Base-by-base conservation (phyloP, 92 coral and sea anemone genomes). In the Desmophyllum pertusum region DNA sequence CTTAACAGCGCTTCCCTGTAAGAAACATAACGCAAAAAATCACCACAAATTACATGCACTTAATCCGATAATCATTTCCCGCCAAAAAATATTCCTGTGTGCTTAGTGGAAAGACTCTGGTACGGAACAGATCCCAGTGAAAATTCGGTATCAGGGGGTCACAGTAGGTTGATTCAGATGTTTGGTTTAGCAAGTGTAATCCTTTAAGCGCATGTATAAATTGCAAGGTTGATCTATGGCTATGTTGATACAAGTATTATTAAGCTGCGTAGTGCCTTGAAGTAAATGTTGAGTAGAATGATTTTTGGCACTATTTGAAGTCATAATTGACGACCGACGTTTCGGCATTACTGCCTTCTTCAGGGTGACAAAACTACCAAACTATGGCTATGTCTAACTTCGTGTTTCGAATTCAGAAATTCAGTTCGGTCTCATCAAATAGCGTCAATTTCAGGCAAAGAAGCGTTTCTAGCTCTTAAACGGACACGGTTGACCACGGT, bases 71-170 rank as follows among this genome's bases (percentile, higher is more conserved):
- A 66, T n/a, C 7, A 23, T 37, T 79, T 66, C 11, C 31, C 62
- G 6, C 75, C 45, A 4, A 30, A 55, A 45, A 35, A 33, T 9
- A 37, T 13, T 31, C n/a, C 43, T 30, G 62, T 79, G n/a, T 33
- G 35, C 45, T 35, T 79, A n/a, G 18, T 31, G 39, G 17, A 5
- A 43, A 13, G 84, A 2, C 62, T 65, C n/a, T 46, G 17, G 45
- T 35, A 48, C 15, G 10, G 75, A 48, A 65, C 84, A 79, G 84
- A 67, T n/a, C n/a, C n/a, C n/a, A n/a, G n/a, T 46, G 25, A 66
- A 65, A 18, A 21, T 79, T 48, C 18, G 14, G 59, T 14, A 53
- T 19, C 29, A 38, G 29, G 14, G 63, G 25, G 73, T 63, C 15
- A 79, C 74, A 45, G 55, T 21, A 35, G 17, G 25, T 46, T 17